These are phyloP conservation scores for Acanthosoma haemorrhoidale DNA, from an alignment of 2,888 invertebrate species.

Conservation along the genomic window DNA sequence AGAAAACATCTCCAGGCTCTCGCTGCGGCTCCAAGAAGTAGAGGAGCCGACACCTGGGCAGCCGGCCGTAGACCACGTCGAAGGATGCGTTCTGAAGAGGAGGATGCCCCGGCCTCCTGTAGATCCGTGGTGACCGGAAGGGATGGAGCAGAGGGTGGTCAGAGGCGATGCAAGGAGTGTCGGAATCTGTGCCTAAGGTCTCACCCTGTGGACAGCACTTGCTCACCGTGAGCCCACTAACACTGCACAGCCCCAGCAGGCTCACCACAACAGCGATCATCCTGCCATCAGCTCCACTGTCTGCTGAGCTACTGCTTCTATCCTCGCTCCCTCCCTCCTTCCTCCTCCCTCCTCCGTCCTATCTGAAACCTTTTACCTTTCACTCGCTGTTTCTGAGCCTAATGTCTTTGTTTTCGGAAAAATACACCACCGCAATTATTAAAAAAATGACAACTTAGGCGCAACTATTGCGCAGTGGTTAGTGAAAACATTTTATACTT, in stretches of 20 bases:
- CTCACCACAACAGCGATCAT: background rate
- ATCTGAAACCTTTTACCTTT: background rate
- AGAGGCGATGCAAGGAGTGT: background rate
- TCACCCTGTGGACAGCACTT: slow-evolving; percentile 26
- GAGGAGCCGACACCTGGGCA: slow-evolving; percentile 28
- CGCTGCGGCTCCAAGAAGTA: slow-evolving; percentile 33
- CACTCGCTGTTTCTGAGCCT: background rate
- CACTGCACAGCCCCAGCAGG: background rate
- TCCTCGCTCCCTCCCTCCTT: background rate
- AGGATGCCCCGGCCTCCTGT: background rate
- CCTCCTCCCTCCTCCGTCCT: background rate
- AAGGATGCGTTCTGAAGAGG: background rate
- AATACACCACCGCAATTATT: too few relatives aligned
- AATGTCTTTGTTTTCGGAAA: too few relatives aligned
- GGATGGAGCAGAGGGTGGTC: slow-evolving; percentile 14
- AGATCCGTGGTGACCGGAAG: slow-evolving; percentile 15
- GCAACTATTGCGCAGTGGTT: too few relatives aligned
- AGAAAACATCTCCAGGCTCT: slow-evolving; percentile 32
- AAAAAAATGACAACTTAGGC: too few relatives aligned
- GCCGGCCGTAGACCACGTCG: slow-evolving; percentile 18
- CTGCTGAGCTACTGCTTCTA: background rate
- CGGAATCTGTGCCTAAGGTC: background rate
- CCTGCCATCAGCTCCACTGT: background rate
- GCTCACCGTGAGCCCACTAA: background rate
- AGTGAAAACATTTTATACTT: too few relatives aligned